Evolutionary conservation across 2,797 vertebrate genomes (phyloP).

Genomic region (Rhabdomys pumilio): DNA sequence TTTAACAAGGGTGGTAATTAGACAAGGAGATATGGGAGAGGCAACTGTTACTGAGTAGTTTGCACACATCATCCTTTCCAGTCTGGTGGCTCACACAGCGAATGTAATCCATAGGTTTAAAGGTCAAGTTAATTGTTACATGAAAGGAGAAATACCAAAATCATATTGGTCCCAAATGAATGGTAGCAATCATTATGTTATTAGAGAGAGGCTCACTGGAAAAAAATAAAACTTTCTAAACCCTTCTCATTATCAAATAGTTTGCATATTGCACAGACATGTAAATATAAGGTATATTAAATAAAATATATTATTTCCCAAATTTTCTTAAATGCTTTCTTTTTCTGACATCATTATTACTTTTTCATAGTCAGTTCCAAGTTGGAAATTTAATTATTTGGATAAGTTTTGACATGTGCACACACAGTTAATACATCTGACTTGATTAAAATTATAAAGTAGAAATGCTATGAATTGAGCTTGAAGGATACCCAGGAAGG

Average conservation of each 20-base stretch:
- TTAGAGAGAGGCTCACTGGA: not conserved
- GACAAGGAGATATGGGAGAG: not conserved
- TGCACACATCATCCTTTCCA: not conserved
- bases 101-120: not conserved
- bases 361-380: not conserved
- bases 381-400: constrained; percentile 20
- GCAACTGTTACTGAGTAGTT: not conserved
- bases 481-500: constrained; percentile 2
- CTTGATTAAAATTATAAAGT: constrained; percentile 56
- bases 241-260: not conserved
- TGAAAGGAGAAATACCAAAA: not conserved
- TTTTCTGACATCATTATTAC: not conserved
- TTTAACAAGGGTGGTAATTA: constrained; percentile 59
- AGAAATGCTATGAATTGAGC: not conserved
- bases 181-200: not conserved
- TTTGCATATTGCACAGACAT: not conserved
- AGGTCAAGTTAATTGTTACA: not conserved
- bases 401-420: not conserved
- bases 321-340: not conserved
- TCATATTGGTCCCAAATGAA: not conserved
- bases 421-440: not conserved
- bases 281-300: not conserved
- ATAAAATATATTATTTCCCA: not conserved
- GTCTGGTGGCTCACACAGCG: not conserved
- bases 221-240: not conserved